A percentile compares a stretch with the other conserved stretches of the same genome.
Conservation (phyloP, 2,797 vertebrate species). For the Picus viridis region DNA sequence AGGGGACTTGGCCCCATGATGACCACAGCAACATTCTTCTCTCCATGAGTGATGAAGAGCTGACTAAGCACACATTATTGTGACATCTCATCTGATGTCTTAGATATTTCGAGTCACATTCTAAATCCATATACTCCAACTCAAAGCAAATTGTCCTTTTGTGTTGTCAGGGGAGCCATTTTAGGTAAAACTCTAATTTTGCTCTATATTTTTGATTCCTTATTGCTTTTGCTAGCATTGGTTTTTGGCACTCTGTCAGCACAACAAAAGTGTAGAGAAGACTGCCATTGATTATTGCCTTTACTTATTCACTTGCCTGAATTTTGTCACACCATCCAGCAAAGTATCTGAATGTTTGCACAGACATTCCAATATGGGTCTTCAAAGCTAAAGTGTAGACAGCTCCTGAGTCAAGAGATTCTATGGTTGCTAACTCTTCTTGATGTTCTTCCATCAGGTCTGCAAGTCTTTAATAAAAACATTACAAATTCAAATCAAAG, state of each 20-base stretch:
- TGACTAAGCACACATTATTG: neutral
- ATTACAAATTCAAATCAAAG: neutral
- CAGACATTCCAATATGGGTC: constrained; percentile 86
- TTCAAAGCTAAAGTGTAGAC: constrained; percentile 85
- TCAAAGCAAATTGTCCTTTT: neutral
- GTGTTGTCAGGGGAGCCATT: neutral
- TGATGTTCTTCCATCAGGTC: constrained; percentile 84
- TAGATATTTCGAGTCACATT: neutral
- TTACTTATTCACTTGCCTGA: constrained; percentile 71
- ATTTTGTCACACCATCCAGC: constrained; percentile 88
- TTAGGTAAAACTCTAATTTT: neutral
- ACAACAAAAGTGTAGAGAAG: neutral
- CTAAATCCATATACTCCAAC: neutral
- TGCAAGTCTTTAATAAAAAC: constrained; percentile 76
- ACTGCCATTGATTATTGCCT: neutral
- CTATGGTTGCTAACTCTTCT: constrained; percentile 84
- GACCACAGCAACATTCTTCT: neutral
- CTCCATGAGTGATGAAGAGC: neutral
- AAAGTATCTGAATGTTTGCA: constrained; percentile 86
- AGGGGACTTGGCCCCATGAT: neutral
- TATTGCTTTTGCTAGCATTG: neutral
- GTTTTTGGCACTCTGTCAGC: neutral
- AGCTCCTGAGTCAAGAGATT: constrained; percentile 82
- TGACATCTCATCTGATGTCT: neutral
- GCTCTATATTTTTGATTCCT: neutral